Conservation (phyloP, 2,797 vertebrate species). For the Rhodeus uyekii region DNA sequence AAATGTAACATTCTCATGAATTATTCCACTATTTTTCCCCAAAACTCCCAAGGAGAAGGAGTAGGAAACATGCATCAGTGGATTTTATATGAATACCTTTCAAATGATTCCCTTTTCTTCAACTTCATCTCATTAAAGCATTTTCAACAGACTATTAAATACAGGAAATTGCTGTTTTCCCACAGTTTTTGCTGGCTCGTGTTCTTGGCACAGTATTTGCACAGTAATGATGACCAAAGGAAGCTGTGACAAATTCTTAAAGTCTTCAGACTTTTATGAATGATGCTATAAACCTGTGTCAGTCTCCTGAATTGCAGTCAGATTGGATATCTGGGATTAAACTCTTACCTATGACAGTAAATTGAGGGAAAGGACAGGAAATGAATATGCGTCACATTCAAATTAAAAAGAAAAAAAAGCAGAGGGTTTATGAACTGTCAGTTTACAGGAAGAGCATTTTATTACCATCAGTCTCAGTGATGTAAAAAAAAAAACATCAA, state of each 20-base stretch:
- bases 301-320: background rate
- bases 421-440: constrained; percentile 17
- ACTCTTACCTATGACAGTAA: constrained; percentile 20
- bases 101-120: background rate
- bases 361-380: constrained; percentile 9
- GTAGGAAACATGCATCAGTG: background rate
- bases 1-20: background rate
- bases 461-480: constrained; percentile 54
- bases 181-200: constrained; percentile 37
- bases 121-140: background rate
- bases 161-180: constrained; percentile 32
- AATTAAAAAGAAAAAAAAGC: background rate
- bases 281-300: constrained; percentile 7
- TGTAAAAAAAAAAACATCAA: no score
- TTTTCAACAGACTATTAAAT: constrained; percentile 13
- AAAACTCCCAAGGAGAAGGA: background rate
- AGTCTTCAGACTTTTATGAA: constrained; percentile 38
- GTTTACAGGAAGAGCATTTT: constrained; percentile 65
- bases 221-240: constrained; percentile 29
- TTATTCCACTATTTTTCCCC: background rate
- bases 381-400: background rate
- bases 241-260: constrained; percentile 25
- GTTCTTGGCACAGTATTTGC: background rate
- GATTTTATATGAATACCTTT: constrained; percentile 27
- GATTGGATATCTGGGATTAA: constrained; percentile 21